Conservation (phyloP, 1,140 invertebrate genomes). For the Tetranychus urticae region DNA sequence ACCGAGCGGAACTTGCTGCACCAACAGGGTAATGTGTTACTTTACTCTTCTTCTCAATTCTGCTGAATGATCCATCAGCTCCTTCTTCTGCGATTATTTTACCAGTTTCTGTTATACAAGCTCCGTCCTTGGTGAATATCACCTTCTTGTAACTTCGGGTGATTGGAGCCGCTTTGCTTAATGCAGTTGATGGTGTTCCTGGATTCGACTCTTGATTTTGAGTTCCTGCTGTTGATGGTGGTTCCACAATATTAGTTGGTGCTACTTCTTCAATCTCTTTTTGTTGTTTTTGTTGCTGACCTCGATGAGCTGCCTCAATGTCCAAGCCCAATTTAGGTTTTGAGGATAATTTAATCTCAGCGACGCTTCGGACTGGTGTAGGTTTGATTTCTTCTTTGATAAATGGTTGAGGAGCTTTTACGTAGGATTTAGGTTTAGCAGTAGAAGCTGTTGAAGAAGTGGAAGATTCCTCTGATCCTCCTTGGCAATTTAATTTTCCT, state of each 20-base stretch:
- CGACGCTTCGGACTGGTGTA: neutral
- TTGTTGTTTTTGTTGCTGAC: neutral
- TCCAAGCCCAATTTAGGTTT: neutral
- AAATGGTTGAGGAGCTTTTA: conserved; percentile 8
- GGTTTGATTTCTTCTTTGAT: conserved; percentile 7
- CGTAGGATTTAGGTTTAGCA: conserved; percentile 7
- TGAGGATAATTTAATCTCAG: neutral
- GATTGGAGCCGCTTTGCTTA: conserved; percentile 10
- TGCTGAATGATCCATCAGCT: conserved; percentile 12
- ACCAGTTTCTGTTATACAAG: conserved; percentile 15
- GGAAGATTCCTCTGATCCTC: neutral
- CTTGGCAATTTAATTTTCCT: neutral
- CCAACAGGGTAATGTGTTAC: conserved; percentile 9
- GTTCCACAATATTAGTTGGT: neutral
- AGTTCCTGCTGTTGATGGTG: neutral
- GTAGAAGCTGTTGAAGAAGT: no score
- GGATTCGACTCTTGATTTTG: neutral
- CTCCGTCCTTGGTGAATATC: conserved; percentile 16
- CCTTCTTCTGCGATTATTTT: conserved; percentile 14
- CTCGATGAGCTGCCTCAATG: neutral
- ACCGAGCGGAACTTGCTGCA: neutral
- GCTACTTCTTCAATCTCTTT: neutral
- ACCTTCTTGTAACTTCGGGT: conserved; percentile 15
- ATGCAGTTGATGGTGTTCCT: neutral
- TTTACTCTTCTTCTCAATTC: conserved; percentile 16